Base-by-base conservation (phyloP, 2,888 invertebrate genomes). In the Bhutanitis thaidina region DNA sequence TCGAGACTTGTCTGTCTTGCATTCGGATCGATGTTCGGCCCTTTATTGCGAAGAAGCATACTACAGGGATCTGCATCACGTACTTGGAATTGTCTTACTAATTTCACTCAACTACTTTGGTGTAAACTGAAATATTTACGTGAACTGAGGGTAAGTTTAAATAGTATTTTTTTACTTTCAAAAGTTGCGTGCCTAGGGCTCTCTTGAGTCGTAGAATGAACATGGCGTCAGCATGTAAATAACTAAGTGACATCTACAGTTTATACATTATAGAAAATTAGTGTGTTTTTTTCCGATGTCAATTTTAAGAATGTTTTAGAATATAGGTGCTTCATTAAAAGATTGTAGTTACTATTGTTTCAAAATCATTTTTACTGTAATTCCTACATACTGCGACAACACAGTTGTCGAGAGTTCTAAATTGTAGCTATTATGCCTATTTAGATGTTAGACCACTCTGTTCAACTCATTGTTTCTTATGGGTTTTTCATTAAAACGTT, bases 1-100 rank as follows among this genome's bases (percentile, higher is more conserved):
- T 77, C 71, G 69, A 71, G 67, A 67, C 70, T 72, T 71, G 75
- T 73, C 69, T 72, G 76, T 73, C 71, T 80, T 64, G 77, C 77
- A 90, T 86, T 91, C 90, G 91, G 92, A 92, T 92, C 92, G 91
- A 92, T 92, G 92, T 92, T 92, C 86, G 91, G 91, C 84, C 91
- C 91, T 87, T 87, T 92, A 84, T 77, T 91, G 84, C 90, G 88
- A 89, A 90, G 91, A 90, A 90, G 90, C 82, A 85, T 92, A 83
- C 86, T 93, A 90, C 92, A 92, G 90, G 92, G 91, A 83, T 92
- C 93, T 77, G 93, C 92, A 72, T 87, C 91, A 68, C 91, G 91
- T 83, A 93, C 93, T 91, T 93, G 93, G 93, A 92, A 92, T 88
- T 92, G 91, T 77, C 78, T 92, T 71, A 83, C 90, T 66, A 90